Evolutionary conservation across 2,113 vertebrate genomes (phyloP).

Genomic region (Grantiella picta): DNA sequence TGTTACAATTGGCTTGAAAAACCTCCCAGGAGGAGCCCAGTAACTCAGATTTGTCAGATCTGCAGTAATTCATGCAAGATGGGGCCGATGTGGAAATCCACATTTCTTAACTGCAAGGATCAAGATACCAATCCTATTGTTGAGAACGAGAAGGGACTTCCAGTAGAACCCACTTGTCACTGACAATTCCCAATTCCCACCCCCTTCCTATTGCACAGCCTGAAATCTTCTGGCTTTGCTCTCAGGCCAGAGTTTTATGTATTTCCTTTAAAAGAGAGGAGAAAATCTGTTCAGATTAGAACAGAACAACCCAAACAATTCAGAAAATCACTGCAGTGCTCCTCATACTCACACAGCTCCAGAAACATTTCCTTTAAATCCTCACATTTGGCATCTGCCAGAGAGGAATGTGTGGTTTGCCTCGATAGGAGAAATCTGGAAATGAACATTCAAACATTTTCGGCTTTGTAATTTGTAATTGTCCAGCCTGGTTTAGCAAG

Average conservation of each 20-base stretch:
- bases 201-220: background rate
- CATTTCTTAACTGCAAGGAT: slow-evolving; percentile 23
- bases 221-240: background rate
- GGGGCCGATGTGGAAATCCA: slow-evolving; percentile 38
- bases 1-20: slow-evolving; percentile 55
- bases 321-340: background rate
- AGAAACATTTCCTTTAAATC: background rate
- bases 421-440: slow-evolving; percentile 12
- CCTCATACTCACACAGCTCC: background rate
- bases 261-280: background rate
- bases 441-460: background rate
- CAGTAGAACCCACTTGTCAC: background rate
- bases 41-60: slow-evolving; percentile 38
- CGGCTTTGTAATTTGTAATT: background rate
- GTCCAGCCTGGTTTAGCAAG: background rate
- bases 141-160: background rate
- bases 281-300: background rate
- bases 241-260: background rate
- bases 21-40: slow-evolving; percentile 34
- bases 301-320: background rate
- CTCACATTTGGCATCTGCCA: background rate
- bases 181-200: background rate
- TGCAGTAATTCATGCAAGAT: slow-evolving; percentile 41
- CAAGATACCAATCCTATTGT: slow-evolving; percentile 11
- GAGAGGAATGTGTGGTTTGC: slow-evolving; percentile 13